Percentiles rank a stretch among this genome's conserved stretches.
These are phyloP conservation scores for Metallyticus violacea DNA, from an alignment of 2,888 invertebrate species.

Conservation along the genomic window DNA sequence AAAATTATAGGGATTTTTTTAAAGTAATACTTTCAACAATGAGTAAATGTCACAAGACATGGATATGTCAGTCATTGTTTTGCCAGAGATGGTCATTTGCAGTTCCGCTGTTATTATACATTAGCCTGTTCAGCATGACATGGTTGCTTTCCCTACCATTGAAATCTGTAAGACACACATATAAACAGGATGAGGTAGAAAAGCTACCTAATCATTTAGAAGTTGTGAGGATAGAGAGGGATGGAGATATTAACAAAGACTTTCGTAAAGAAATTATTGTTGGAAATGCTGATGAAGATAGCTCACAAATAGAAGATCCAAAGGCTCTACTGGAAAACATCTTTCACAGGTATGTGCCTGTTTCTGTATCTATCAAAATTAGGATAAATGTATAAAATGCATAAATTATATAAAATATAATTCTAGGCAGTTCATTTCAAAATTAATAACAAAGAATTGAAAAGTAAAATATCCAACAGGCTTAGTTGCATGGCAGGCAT, in stretches of 20 bases:
- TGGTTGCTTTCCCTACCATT: conserved; percentile 52
- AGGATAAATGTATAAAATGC: no score
- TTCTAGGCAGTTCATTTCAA: no score
- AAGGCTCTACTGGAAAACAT: conserved; percentile 49
- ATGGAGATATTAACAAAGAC: conserved; percentile 29
- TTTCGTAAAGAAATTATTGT: conserved; percentile 42
- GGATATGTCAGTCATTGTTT: conserved; percentile 21
- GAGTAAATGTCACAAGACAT: background rate
- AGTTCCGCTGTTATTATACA: conserved; percentile 54
- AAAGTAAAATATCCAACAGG: no score
- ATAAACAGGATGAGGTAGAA: conserved; percentile 6
- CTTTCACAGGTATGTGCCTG: conserved; percentile 47
- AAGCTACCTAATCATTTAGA: conserved; percentile 16
- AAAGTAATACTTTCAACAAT: conserved; percentile 25
- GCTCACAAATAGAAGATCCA: conserved; percentile 49
- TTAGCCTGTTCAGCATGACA: conserved; percentile 53
- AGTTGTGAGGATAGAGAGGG: conserved; percentile 21
- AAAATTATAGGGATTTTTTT: no score
- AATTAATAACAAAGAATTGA: no score
- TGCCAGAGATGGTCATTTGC: conserved; percentile 52
- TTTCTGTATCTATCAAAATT: no score
- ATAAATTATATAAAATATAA: no score
- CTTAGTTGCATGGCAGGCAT: no score
- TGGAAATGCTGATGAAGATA: conserved; percentile 46
- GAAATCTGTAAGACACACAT: conserved; percentile 37